Conservation (phyloP, 2,797 vertebrate genomes). For the Pseudotriccus pelzelni region DNA sequence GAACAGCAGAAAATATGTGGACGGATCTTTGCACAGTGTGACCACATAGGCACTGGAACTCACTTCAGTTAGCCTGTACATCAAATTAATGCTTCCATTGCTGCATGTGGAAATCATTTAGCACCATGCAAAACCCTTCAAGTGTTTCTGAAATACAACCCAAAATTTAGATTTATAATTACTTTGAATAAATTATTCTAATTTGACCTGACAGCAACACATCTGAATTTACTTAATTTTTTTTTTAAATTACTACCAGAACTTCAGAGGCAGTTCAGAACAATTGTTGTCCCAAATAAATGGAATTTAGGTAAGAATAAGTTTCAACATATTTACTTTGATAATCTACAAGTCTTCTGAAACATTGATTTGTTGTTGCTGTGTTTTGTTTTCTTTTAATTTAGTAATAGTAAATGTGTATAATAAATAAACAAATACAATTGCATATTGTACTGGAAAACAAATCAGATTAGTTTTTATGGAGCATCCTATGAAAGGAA, state of each 20-base stretch:
- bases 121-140: background rate
- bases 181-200: background rate
- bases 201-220: background rate
- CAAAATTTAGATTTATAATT: constrained; percentile 2
- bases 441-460: background rate
- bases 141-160: constrained; percentile 4
- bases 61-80: background rate
- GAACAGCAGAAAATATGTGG: background rate
- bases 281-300: background rate
- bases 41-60: background rate
- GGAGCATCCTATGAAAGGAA: background rate
- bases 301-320: background rate
- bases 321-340: background rate
- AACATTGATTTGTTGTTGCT: background rate
- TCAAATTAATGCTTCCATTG: background rate
- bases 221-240: background rate
- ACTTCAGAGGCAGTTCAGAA: background rate
- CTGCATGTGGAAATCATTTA: constrained; percentile 27
- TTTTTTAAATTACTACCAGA: background rate
- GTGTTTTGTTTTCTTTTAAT: background rate
- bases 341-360: background rate
- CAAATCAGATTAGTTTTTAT: background rate
- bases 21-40: background rate
- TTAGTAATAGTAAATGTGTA: background rate
- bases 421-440: background rate